Evolutionary conservation across 2,888 invertebrate species (phyloP).

Genomic region (Xestobium rufovillosum): DNA sequence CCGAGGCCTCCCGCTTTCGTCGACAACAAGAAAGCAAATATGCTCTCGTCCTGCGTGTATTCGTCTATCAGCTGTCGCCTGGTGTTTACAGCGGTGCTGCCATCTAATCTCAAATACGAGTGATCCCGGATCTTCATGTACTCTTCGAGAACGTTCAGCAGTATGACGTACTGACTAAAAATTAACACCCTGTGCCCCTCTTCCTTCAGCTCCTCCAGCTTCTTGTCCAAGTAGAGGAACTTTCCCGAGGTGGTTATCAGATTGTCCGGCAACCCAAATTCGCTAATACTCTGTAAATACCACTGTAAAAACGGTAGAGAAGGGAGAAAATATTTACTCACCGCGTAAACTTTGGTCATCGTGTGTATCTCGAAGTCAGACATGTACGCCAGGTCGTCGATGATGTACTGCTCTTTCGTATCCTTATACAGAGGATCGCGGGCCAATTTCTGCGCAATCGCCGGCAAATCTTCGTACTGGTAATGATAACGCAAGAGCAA

Average conservation of each 20-base stretch:
- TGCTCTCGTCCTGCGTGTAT: slow-evolving; percentile 69
- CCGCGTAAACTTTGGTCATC: slow-evolving; percentile 60
- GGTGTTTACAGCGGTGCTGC: slow-evolving; percentile 70
- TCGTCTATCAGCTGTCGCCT: slow-evolving; percentile 87
- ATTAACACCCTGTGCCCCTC: slow-evolving; percentile 78
- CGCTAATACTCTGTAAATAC: slow-evolving; percentile 51
- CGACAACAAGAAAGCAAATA: slow-evolving; percentile 86
- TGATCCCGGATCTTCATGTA: slow-evolving; percentile 70
- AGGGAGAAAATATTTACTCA: slow-evolving; percentile 33
- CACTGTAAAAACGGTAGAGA: slow-evolving; percentile 7
- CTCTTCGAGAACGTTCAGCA: slow-evolving; percentile 87
- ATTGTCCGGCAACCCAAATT: slow-evolving; percentile 57
- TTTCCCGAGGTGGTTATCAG: slow-evolving; percentile 81
- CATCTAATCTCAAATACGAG: slow-evolving; percentile 79
- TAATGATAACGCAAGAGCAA: slow-evolving; percentile 72
- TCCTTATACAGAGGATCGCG: slow-evolving; percentile 64
- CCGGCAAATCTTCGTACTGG: slow-evolving; percentile 52
- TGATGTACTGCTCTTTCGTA: slow-evolving; percentile 68
- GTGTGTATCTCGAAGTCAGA: slow-evolving; percentile 90
- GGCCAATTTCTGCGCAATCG: slow-evolving; percentile 65
- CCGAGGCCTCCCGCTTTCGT: slow-evolving; percentile 95
- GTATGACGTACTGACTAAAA: slow-evolving; percentile 95
- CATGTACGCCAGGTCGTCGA: slow-evolving; percentile 79
- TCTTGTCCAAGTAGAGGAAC: slow-evolving; percentile 67
- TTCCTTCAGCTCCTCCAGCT: slow-evolving; percentile 65